Conservation (phyloP, 2,797 vertebrate genomes). For the Cetoscarus ocellatus region DNA sequence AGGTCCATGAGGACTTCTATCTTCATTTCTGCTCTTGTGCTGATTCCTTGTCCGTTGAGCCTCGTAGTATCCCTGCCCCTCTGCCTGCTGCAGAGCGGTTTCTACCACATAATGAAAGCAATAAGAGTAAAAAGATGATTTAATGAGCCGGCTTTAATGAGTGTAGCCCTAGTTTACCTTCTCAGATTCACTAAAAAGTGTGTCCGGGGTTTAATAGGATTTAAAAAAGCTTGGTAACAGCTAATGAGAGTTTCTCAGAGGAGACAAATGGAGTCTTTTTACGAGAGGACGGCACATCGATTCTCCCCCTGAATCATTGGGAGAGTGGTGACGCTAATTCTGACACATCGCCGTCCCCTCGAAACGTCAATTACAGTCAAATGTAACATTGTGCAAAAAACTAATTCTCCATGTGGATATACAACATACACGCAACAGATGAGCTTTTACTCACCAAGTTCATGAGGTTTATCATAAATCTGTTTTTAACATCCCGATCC, state of each 20-base stretch:
- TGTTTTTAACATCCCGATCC: too few species aligned
- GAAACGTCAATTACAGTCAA: too few species aligned
- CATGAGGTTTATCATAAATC: too few species aligned
- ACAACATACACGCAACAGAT: too few species aligned
- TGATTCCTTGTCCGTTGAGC: background rate
- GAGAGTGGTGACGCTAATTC: background rate
- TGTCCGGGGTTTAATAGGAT: conserved; percentile 14
- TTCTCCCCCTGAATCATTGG: background rate
- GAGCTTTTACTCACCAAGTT: too few species aligned
- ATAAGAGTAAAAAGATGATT: conserved; percentile 24
- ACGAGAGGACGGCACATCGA: background rate
- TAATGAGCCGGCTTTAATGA: conserved; percentile 44
- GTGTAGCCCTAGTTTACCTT: conserved; percentile 9
- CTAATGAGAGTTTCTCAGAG: conserved; percentile 30
- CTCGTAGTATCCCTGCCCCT: background rate
- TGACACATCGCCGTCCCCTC: too few species aligned
- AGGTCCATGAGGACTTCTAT: background rate
- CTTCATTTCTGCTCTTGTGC: background rate
- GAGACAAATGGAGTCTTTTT: conserved; percentile 6
- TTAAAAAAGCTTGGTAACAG: conserved; percentile 19
- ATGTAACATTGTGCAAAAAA: too few species aligned
- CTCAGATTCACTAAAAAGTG: conserved; percentile 25
- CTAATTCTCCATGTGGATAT: too few species aligned
- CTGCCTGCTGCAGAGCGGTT: conserved; percentile 1
- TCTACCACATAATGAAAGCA: conserved; percentile 23